These are phyloP conservation scores for Apaloderma vittatum DNA, from an alignment of 2,113 vertebrate species.

Conservation along the genomic window DNA sequence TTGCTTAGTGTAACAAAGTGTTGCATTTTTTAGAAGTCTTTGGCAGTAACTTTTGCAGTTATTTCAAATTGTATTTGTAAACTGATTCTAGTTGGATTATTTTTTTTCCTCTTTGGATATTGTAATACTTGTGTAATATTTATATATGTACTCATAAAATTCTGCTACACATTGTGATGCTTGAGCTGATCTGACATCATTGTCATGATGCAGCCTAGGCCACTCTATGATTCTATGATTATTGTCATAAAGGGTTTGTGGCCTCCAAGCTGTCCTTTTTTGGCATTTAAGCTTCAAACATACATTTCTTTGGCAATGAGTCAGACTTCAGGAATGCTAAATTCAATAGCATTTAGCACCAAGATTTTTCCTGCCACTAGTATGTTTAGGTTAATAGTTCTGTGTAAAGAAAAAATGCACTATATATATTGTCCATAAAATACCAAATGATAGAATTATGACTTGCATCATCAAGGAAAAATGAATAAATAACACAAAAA, in stretches of 20 bases:
- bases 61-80: background rate
- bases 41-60: background rate
- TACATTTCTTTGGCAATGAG: constrained; percentile 3
- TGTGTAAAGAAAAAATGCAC: background rate
- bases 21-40: background rate
- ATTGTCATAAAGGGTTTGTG: background rate
- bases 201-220: too few relatives aligned
- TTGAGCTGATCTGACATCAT: background rate
- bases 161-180: background rate
- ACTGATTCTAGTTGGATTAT: background rate
- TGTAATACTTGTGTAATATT: background rate
- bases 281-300: constrained; percentile 25
- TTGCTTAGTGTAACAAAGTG: background rate
- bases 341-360: constrained; percentile 27
- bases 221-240: too few relatives aligned
- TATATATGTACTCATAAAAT: background rate
- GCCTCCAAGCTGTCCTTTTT: constrained; percentile 33
- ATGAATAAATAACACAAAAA: constrained; percentile 47
- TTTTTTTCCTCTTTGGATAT: background rate
- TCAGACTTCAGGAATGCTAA: background rate
- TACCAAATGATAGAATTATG: constrained; percentile 40
- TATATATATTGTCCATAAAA: constrained; percentile 34
- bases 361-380: constrained; percentile 26
- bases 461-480: constrained; percentile 53
- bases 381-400: constrained; percentile 13